Percentiles rank a stretch among this genome's conserved stretches.
These are phyloP conservation scores for Microtus oregoni DNA, from an alignment of 2,113 vertebrate genomes.

Conservation along the genomic window DNA sequence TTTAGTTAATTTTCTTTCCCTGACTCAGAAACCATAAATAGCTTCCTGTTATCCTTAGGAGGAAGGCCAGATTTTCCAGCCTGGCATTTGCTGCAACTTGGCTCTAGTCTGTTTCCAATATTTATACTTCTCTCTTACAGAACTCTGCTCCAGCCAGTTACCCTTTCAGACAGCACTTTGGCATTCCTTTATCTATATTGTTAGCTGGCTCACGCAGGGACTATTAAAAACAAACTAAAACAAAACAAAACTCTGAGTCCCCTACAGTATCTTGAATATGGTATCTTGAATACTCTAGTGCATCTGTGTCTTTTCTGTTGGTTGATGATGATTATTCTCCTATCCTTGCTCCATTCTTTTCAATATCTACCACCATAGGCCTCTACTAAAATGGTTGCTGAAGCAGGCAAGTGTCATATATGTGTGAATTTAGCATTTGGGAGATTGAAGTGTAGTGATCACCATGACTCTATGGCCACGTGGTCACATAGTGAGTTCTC, in stretches of 20 bases:
- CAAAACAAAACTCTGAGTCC: neutral
- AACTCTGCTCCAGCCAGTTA: conserved; percentile 58
- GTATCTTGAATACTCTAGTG: neutral
- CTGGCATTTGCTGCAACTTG: conserved; percentile 47
- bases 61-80: conserved; percentile 51
- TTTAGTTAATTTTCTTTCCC: conserved; percentile 57
- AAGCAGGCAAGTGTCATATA: neutral
- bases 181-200: conserved; percentile 23
- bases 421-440: neutral
- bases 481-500: neutral
- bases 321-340: neutral
- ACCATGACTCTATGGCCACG: neutral
- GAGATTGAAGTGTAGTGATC: neutral
- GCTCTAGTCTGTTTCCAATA: conserved; percentile 7
- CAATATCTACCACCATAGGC: neutral
- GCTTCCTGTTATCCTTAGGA: conserved; percentile 60
- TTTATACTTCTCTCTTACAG: conserved; percentile 37
- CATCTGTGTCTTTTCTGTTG: neutral
- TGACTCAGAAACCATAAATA: conserved; percentile 52
- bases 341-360: neutral
- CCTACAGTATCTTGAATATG: neutral
- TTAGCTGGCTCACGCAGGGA: neutral
- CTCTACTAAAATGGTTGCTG: conserved; percentile 47
- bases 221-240: neutral
- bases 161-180: conserved; percentile 58